Percentiles rank a stretch among this genome's conserved stretches.
Evolutionary conservation across 2,113 vertebrate genomes (phyloP).

Genomic region (Orthonyx spaldingii): DNA sequence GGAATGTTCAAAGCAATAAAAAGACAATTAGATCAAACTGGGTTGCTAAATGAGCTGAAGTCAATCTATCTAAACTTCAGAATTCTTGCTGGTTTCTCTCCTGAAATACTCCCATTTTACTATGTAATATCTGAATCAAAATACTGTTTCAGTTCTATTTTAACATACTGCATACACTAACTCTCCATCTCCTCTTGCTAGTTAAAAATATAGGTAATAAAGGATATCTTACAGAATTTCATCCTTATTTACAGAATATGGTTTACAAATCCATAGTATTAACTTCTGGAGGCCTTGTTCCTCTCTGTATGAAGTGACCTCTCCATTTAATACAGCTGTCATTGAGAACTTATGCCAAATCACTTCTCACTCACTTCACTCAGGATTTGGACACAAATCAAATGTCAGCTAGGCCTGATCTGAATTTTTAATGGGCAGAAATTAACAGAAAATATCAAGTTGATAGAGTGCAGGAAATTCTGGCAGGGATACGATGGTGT

Average conservation of each 20-base stretch:
- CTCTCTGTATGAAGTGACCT: not conserved
- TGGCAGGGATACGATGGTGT: not conserved
- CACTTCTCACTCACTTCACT: not conserved
- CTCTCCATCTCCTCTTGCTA: not conserved
- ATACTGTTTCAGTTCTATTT: not conserved
- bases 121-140: not conserved
- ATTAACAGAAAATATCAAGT: not conserved
- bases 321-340: not conserved
- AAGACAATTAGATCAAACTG: not conserved
- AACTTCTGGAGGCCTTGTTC: not conserved
- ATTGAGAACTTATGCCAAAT: not conserved
- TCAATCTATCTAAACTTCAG: not conserved
- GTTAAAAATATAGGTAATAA: not conserved
- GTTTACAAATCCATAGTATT: not conserved
- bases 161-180: not conserved
- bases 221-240: not conserved
- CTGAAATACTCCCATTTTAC: not conserved
- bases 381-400: not conserved
- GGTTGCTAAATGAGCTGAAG: not conserved
- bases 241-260: not conserved
- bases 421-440: not conserved
- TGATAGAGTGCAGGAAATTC: not conserved
- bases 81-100: not conserved
- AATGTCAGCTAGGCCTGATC: not conserved
- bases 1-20: not conserved